These are phyloP conservation scores for Chloroclysta siterata DNA, from an alignment of 2,888 invertebrate genomes.

Conservation along the genomic window DNA sequence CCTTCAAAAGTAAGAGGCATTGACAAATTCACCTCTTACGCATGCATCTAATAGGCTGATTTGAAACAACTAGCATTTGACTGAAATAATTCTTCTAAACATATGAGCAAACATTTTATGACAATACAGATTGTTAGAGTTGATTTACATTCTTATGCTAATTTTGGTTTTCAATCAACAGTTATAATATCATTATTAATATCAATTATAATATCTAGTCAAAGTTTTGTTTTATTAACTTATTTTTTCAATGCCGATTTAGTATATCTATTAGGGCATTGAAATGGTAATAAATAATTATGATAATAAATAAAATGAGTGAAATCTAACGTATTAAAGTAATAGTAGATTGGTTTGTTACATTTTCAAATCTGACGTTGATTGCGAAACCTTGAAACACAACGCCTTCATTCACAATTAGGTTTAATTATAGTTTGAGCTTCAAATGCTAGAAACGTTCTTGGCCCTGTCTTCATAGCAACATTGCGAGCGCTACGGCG, in stretches of 20 bases:
- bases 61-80: constrained; percentile 1
- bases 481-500: not conserved
- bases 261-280: no score
- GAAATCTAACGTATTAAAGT: no score
- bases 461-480: constrained; percentile 15
- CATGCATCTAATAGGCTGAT: constrained; percentile 9
- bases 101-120: constrained; percentile 7
- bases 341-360: no score
- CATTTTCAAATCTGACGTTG: no score
- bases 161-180: not conserved
- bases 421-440: no score
- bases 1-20: constrained; percentile 25
- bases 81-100: constrained; percentile 2
- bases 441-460: not conserved
- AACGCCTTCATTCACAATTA: no score
- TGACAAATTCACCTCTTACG: constrained; percentile 20
- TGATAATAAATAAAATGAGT: no score
- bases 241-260: no score
- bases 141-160: constrained; percentile 4
- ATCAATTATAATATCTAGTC: no score
- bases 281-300: no score
- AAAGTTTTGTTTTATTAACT: no score
- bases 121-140: constrained; percentile 5
- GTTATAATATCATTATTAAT: not conserved
- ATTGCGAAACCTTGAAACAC: no score